Evolutionary conservation across 2,113 vertebrate genomes (phyloP), one percentile per base, ranked within the genome.

Genomic region (Hemicordylus capensis): DNA sequence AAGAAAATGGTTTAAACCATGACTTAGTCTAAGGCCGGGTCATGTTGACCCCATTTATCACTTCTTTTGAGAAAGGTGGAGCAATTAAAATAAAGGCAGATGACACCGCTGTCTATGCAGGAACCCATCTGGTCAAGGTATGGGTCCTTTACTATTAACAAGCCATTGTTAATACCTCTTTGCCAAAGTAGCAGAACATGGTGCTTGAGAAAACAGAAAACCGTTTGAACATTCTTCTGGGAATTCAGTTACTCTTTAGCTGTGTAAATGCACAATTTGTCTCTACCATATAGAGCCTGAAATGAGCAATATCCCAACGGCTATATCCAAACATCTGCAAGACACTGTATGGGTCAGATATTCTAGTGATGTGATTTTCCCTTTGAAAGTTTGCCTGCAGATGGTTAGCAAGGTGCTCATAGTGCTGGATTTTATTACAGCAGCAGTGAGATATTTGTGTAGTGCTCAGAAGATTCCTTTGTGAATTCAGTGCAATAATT

Each of bases 1-100:
- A 94, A 96, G 90, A 95, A 97, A 79, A 96, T 95, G 96, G 94
- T 97, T 97, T 96, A 96, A 96, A 96, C 94, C 91, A 88, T 91
- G 83, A 90, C 79, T 85, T 95, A 89, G 80, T 94, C 93, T 96
- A 92, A 87, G 92, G 86, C 88, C 93, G 94, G 95, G 96, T 98
- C 96, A 97, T 96, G 93, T 95, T 97, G 94, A 94, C 93, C 94
- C 95, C 95, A 95, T 97, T 97, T 95, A 96, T 97, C 95, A 96
- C 93, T 90, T 95, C n/a, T 66, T 63, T 79, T 44, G 73, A 74
- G 51, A 46, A 74, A 95, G 94, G 95, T 90, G 89, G 90, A 94
- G 92, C 88, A 95, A 95, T 94, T 94, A 94, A 72, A 95, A 96
- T 89, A 94, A 86, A 89, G 95, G 90, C 95, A 96, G 95, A 95